Percentiles rank a stretch among this genome's conserved stretches.
Evolutionary conservation across 2,888 invertebrate genomes (phyloP).

Genomic region (Hypena proboscidalis): DNA sequence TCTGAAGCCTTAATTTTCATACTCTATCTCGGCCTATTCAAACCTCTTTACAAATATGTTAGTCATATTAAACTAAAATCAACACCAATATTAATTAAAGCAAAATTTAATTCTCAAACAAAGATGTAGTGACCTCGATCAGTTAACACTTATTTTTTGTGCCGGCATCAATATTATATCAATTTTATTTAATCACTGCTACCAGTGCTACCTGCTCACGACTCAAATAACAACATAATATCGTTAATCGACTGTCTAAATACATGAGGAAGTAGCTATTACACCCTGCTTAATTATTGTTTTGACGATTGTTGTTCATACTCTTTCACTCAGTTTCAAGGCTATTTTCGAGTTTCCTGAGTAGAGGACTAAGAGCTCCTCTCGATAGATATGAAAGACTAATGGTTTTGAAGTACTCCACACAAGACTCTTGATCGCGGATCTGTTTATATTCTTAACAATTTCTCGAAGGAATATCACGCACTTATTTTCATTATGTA

Average conservation of each 20-base stretch:
- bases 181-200: conserved; percentile 9
- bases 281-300: conserved; percentile 10
- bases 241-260: conserved; percentile 12
- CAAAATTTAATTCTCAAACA: not conserved
- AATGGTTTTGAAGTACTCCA: conserved; percentile 38
- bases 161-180: conserved; percentile 3
- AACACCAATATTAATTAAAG: no score
- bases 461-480: conserved; percentile 18
- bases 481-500: no score
- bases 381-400: conserved; percentile 31
- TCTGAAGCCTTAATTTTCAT: no score
- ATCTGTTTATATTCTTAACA: conserved; percentile 24
- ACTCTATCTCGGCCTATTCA: no score
- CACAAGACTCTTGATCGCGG: conserved; percentile 30
- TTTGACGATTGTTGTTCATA: conserved; percentile 7
- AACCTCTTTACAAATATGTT: no score
- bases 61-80: no score
- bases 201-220: conserved; percentile 16
- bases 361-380: conserved; percentile 25
- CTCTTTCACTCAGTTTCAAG: conserved; percentile 14
- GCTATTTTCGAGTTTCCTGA: conserved; percentile 24
- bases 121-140: conserved; percentile 3
- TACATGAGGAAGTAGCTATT: conserved; percentile 25
- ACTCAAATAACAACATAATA: conserved; percentile 13
- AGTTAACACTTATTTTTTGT: conserved; percentile 7